Evolutionary conservation across 2,888 invertebrate genomes (phyloP), one percentile per base, ranked within the genome.

Genomic region (Torymus aiolomorphi): DNA sequence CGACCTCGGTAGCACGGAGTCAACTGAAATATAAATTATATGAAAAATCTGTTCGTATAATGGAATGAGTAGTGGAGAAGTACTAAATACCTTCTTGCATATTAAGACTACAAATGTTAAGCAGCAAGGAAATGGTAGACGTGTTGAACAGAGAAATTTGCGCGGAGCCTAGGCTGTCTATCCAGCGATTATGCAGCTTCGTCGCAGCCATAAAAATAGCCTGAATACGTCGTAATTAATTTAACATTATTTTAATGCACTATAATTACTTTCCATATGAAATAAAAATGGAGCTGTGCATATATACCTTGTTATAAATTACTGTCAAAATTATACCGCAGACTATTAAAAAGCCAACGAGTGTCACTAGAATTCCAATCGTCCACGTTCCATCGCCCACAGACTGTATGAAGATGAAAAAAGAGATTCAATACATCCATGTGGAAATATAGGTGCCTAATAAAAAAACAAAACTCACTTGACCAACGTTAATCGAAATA

Each of bases 101-200:
- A 86, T 93, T 92, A 79, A 91, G 90, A 16, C 92, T 91, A 85
- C 92, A 93, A 62, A 92, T 86, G 84, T 92, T 93, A 56, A 92
- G 88, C 66, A 93, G 89, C 76, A 92, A 86, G 42, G 93, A 92
- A 20, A 89, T 86, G 2, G 92, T 92, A 24, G 91, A 90, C 12
- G 89, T 89, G 84, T 92, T 92, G 83, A 92, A 92, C 80, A 92
- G 91, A 11, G 88, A 87, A 84, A 92, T 89, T 16, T 91, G 89
- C 59, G 90, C 91, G 83, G 90, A 87, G 73, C 92, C 88, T n/a
- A 93, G 88, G 85, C 90, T 90, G 12, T 88, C 83, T 70, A 93
- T 88, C 85, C 93, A 89, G 31, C 86, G 83, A 66, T 91, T 88
- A 84, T 93, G 93, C 61, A 94, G 88, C 10, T 86, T 87, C 70